Evolutionary conservation across 2,888 invertebrate genomes (phyloP).

Genomic region (Hirtodrosophila cameraria): DNA sequence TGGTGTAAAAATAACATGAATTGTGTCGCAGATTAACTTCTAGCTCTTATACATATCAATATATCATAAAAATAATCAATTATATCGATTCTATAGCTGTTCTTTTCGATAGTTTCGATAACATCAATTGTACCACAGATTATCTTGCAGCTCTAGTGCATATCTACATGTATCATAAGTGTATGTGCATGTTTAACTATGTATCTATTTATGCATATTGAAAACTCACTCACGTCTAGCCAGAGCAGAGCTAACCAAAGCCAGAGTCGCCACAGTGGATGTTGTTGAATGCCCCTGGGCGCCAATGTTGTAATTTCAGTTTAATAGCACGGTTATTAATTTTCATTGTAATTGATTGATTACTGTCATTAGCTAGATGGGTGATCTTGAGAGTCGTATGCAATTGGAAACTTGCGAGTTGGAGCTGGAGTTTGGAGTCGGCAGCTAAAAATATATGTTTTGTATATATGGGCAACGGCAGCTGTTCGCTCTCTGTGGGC

Average conservation of each 20-base stretch:
- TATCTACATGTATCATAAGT: neutral
- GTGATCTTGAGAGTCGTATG: conserved; percentile 43
- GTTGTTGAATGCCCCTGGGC: conserved; percentile 45
- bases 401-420: conserved; percentile 1
- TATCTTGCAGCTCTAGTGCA: no score
- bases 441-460: no score
- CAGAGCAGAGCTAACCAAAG: neutral
- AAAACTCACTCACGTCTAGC: conserved; percentile 33
- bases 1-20: no score
- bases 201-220: conserved; percentile 39
- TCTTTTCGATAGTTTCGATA: no score
- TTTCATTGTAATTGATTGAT: conserved; percentile 74
- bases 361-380: conserved; percentile 54
- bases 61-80: no score
- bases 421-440: neutral
- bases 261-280: conserved; percentile 8
- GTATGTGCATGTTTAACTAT: neutral
- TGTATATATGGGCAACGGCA: conserved; percentile 21
- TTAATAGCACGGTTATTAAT: conserved; percentile 72
- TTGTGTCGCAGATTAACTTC: no score
- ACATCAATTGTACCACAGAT: no score
- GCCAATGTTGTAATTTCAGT: conserved; percentile 54
- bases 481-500: conserved; percentile 16
- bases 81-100: no score
- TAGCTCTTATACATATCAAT: no score